Conservation (phyloP, 2,113 vertebrate species). For the Pedionomus torquatus region DNA sequence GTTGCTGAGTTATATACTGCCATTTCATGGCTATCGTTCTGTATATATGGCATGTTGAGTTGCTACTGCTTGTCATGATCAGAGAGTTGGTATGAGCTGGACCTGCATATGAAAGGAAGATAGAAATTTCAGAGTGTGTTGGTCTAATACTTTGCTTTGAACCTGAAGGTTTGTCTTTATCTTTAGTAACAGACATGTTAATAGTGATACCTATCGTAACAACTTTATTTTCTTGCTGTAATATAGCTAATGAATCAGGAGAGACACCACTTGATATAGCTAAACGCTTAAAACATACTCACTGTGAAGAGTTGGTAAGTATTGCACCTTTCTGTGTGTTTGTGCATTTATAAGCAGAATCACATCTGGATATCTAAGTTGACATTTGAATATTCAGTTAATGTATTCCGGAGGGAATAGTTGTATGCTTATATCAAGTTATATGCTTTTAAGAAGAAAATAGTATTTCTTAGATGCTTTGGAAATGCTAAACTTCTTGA, state of each 20-base stretch:
- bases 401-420: neutral
- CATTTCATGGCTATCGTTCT: neutral
- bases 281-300: slow-evolving; percentile 85
- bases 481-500: neutral
- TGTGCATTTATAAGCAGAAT: neutral
- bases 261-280: slow-evolving; percentile 92
- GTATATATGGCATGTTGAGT: neutral
- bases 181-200: neutral
- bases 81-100: neutral
- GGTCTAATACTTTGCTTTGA: neutral
- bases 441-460: neutral
- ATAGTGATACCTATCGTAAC: neutral
- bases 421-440: neutral
- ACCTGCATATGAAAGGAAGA: neutral
- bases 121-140: neutral
- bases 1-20: neutral
- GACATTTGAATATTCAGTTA: neutral
- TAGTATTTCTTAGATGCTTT: neutral
- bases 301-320: slow-evolving; percentile 94
- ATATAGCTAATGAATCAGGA: slow-evolving; percentile 89
- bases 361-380: neutral
- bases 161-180: neutral
- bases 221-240: slow-evolving; percentile 34
- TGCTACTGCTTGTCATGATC: neutral
- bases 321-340: neutral